Evolutionary conservation across 2,888 invertebrate species (phyloP).

Genomic region (Cephus pygmeus): DNA sequence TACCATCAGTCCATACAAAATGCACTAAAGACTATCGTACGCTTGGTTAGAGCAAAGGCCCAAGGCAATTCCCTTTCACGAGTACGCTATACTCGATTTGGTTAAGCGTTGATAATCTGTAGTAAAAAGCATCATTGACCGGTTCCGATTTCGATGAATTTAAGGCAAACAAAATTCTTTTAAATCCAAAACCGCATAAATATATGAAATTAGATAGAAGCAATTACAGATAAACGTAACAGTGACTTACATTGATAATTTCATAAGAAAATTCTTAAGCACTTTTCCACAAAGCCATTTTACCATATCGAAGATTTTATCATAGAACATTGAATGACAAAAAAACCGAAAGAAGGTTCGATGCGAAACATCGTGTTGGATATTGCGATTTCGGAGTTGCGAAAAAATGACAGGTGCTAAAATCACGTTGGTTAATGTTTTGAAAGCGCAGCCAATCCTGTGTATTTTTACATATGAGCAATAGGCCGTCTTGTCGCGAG

Average conservation of each 20-base stretch:
- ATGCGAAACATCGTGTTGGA: not conserved
- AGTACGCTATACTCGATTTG: not conserved
- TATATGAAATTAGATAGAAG: too few species aligned
- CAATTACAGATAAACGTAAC: too few species aligned
- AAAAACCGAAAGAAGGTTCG: not conserved
- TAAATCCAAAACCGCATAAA: too few species aligned
- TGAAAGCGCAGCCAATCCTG: not conserved
- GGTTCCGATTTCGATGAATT: not conserved
- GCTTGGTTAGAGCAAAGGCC: not conserved
- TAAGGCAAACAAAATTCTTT: not conserved
- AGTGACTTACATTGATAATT: too few species aligned
- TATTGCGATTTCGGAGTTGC: not conserved
- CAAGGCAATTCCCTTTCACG: not conserved
- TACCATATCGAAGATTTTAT: too few species aligned
- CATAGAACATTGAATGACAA: not conserved
- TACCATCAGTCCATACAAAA: not conserved
- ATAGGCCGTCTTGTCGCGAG: not conserved
- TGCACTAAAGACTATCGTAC: not conserved
- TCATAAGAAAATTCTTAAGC: too few species aligned
- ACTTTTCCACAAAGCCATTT: too few species aligned
- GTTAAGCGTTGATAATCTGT: not conserved
- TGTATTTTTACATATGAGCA: not conserved
- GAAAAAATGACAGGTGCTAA: not conserved
- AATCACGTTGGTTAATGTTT: not conserved
- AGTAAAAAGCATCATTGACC: not conserved